Base-by-base conservation (phyloP, 2,888 invertebrate genomes). In the Drosophila mettleri region DNA sequence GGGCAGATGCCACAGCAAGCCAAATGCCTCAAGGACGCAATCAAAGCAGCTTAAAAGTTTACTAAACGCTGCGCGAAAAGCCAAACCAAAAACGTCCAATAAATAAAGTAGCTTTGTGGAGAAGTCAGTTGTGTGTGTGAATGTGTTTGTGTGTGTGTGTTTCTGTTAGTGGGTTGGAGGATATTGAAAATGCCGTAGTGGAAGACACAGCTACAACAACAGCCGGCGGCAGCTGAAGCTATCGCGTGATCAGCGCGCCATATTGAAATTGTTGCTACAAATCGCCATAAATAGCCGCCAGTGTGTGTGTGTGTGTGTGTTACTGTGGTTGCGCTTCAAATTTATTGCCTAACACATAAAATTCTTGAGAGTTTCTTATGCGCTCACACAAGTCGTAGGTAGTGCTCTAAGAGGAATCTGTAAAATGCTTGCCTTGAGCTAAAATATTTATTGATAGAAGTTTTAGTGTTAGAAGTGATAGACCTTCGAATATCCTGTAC, bases 191-290 rank as follows among this genome's bases (percentile, higher is more conserved):
- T 18, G 49, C 27, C 14, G 45, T 22, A 57, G 46, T 39, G 36
- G 4, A 22, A 65, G 43, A 33, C 34, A 22, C 33, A 41, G n/a
- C 34, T 6, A 9, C 36, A 36, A 22, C 33, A 45, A 16, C 16
- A 49, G 46, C 31, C 14, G 36, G n/a, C 7, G 24, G 16, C 29
- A 20, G 20, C 9, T 45, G 62, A 9, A 16, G 27, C 54, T 66
- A 86, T 76, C 65, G 53, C 58, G 36, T 33, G 74, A 74, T 78
- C 78, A 64, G 53, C 38, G 52, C 36, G 58, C 67, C 69, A 79
- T 82, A 80, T 82, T 71, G 81, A 71, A 82, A 71, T 81, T 80
- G 78, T 80, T 78, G 70, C 78, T 78, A 62, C 59, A 38, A 64
- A 65, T 41, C 66, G 81, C 66, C 52, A 78, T 80, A 80, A 82